These are phyloP conservation scores for Oxyura jamaicensis DNA, from an alignment of 2,113 vertebrate genomes.

Conservation along the genomic window DNA sequence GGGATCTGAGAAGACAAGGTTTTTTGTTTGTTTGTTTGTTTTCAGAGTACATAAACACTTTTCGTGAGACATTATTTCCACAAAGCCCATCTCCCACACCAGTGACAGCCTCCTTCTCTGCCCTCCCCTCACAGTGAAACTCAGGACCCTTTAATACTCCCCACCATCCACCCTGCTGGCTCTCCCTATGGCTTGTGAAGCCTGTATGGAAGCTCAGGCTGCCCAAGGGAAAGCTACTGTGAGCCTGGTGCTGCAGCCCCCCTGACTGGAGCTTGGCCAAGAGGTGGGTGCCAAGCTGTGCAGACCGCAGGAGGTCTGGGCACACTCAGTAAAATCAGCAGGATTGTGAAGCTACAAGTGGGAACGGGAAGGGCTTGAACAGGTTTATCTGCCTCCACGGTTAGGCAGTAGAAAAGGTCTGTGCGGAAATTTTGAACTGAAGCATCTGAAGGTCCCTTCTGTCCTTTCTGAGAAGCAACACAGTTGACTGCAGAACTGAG, in stretches of 20 bases:
- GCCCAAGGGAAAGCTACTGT: not conserved
- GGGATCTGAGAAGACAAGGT: conserved; percentile 67
- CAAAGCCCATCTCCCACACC: not conserved
- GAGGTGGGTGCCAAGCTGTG: not conserved
- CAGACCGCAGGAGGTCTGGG: not conserved
- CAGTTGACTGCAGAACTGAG: not conserved
- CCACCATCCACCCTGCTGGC: rapidly evolving
- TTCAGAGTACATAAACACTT: not conserved
- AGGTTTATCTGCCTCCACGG: not conserved
- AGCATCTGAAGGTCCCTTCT: not conserved
- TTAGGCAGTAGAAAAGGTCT: not conserved
- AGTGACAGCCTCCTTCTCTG: not conserved
- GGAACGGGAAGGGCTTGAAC: not conserved
- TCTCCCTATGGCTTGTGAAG: not conserved
- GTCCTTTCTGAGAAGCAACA: not conserved
- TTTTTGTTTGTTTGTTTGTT: not conserved
- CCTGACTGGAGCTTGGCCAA: not conserved
- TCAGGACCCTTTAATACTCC: not conserved
- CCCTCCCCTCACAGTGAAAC: not conserved
- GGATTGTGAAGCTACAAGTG: not conserved
- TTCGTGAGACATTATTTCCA: not conserved
- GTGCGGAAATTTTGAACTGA: not conserved
- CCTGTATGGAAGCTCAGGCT: not conserved
- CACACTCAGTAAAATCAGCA: not conserved
- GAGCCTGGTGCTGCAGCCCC: not conserved